Percentiles rank a stretch among this genome's conserved stretches.
These are phyloP conservation scores for Drosophila triauraria DNA, from an alignment of 1,140 invertebrate species.

Conservation along the genomic window DNA sequence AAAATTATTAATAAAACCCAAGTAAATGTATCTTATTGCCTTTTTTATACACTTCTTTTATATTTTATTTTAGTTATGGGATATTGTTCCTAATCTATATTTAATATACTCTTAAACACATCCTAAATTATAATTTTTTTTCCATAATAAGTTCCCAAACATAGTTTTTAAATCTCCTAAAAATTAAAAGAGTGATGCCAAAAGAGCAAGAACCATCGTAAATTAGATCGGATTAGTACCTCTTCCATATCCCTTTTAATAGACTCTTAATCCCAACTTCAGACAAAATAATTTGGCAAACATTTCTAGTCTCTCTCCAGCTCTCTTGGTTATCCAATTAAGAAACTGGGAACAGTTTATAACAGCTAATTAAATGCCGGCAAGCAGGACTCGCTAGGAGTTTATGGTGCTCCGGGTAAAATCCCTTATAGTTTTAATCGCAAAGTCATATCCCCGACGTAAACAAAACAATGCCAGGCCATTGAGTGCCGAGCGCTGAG, in stretches of 20 bases:
- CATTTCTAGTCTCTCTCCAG: constrained; percentile 4
- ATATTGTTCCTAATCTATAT: no score
- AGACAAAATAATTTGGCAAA: constrained; percentile 33
- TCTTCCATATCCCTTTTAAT: constrained; percentile 21
- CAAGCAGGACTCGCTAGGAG: constrained; percentile 15
- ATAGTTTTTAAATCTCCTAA: neutral
- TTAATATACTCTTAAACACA: no score
- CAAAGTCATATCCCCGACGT: constrained; percentile 60
- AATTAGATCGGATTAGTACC: constrained; percentile 10
- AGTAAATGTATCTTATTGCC: no score
- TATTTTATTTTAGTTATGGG: no score
- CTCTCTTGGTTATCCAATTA: constrained; percentile 33
- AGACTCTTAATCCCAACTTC: constrained; percentile 21
- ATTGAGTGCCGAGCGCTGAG: constrained; percentile 7
- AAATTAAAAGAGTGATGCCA: neutral
- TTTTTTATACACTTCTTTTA: no score
- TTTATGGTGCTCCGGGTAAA: constrained; percentile 14
- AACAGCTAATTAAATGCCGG: constrained; percentile 43
- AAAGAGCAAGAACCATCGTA: neutral
- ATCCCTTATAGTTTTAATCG: constrained; percentile 54
- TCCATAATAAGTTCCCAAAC: neutral
- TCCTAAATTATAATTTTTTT: no score
- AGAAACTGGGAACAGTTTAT: constrained; percentile 35
- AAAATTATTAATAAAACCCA: no score
- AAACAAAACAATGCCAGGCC: constrained; percentile 55